phyloP scores from a whole-genome alignment of 30 jellyfish, hydroid and myxozoan genomes.

The Aurelia sp. region DNA sequence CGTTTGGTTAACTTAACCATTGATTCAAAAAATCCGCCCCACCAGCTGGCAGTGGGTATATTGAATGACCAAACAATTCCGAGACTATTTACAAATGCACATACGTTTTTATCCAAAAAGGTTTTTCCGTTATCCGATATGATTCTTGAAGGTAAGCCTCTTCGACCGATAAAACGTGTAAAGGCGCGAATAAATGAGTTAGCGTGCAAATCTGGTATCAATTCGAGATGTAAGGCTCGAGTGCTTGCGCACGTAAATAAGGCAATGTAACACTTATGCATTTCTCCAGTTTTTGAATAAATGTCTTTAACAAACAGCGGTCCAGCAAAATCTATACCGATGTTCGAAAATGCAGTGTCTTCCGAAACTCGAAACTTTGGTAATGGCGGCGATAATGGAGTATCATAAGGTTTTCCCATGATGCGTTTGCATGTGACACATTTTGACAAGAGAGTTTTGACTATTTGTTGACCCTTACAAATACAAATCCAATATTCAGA shows the following conservation, averaged over 20 bases:
- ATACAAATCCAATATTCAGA: conserved; percentile 37
- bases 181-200: conserved; percentile 28
- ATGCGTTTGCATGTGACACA: conserved; percentile 7
- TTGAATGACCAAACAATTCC: conserved; percentile 42
- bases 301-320: conserved; percentile 32
- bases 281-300: conserved; percentile 6
- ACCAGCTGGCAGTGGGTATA: conserved; percentile 46
- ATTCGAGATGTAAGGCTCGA: conserved; percentile 69
- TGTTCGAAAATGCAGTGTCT: conserved; percentile 36
- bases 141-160: conserved; percentile 53
- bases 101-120: not conserved
- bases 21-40: conserved; percentile 65
- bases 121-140: conserved; percentile 65
- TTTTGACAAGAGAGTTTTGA: conserved; percentile 3
- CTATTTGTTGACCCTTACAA: conserved; percentile 11
- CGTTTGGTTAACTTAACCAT: conserved; percentile 31
- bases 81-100: conserved; percentile 1
- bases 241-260: conserved; percentile 7
- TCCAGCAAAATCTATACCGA: conserved; percentile 46
- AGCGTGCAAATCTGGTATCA: conserved; percentile 55
- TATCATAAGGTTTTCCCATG: conserved; percentile 27
- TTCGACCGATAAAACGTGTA: conserved; percentile 43
- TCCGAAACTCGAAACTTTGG: conserved; percentile 24
- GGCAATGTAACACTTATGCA: conserved; percentile 7
- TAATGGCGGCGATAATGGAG: conserved; percentile 21